Percentiles rank a stretch among this genome's conserved stretches.
Conservation (phyloP, 2,888 invertebrate species). For the Nephrotoma guestfalica region DNA sequence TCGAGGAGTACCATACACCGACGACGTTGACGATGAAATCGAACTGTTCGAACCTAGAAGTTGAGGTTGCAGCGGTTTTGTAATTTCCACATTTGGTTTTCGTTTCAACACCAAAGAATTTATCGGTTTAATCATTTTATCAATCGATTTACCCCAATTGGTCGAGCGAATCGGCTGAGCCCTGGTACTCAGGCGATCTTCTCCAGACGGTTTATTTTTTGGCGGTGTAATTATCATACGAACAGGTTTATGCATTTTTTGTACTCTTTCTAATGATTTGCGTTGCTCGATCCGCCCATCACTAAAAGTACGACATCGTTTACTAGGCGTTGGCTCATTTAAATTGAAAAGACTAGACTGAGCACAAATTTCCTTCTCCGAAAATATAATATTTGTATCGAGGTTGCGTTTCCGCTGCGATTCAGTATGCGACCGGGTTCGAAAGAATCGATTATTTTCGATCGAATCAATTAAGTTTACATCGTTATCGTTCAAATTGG, state of each 20-base stretch:
- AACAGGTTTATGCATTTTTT: background rate
- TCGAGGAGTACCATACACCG: background rate
- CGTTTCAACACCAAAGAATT: background rate
- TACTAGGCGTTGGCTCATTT: constrained; percentile 17
- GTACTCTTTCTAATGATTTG: background rate
- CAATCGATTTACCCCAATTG: background rate
- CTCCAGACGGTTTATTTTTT: background rate
- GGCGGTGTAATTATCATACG: background rate
- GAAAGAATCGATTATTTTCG: constrained; percentile 30
- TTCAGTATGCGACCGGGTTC: background rate
- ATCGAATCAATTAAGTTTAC: constrained; percentile 27
- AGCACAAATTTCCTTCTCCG: constrained; percentile 30
- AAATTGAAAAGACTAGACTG: constrained; percentile 32
- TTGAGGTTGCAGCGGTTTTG: background rate
- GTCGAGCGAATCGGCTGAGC: background rate
- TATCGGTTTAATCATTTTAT: background rate
- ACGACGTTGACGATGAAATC: background rate
- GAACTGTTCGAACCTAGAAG: background rate
- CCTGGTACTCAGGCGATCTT: background rate
- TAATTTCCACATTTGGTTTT: background rate
- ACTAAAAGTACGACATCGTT: background rate
- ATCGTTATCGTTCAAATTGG: constrained; percentile 31
- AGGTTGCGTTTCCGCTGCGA: background rate
- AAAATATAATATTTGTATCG: constrained; percentile 17
- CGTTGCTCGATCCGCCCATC: background rate